Percentiles rank a stretch among this genome's conserved stretches.
phyloP scores from a whole-genome alignment of 2,797 vertebrate species.

The Melanotaenia boesemani region DNA sequence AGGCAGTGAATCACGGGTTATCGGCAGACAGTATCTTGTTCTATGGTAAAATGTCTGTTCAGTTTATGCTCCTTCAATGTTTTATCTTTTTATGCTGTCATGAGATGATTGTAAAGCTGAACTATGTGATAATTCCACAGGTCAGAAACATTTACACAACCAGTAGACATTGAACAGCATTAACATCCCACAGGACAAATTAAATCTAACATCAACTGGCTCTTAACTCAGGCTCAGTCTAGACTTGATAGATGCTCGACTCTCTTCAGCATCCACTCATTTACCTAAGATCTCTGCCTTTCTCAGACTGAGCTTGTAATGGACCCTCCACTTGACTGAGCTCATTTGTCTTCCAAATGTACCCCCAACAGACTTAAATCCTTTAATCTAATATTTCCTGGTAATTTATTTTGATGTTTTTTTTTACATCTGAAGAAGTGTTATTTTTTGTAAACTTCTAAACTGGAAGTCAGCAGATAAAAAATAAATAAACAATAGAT shows the following conservation, averaged over 20 bases:
- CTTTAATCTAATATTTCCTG: not conserved
- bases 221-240: not conserved
- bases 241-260: not conserved
- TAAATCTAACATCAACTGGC: not conserved
- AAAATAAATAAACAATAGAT: too few species aligned
- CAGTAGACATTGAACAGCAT: not conserved
- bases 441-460: not conserved
- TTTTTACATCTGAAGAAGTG: not conserved
- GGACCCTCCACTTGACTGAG: not conserved
- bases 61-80: not conserved
- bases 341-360: not conserved
- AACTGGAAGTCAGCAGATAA: too few species aligned
- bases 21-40: conserved; percentile 26
- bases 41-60: conserved; percentile 11
- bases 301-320: conserved; percentile 1
- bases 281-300: not conserved
- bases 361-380: not conserved
- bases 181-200: not conserved
- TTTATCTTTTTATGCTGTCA: conserved; percentile 8
- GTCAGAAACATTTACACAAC: not conserved
- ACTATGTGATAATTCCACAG: not conserved
- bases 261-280: not conserved
- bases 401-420: not conserved
- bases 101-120: not conserved
- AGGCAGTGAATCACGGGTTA: conserved; percentile 30